These are phyloP conservation scores for Ciconia boyciana DNA, from an alignment of 2,113 vertebrate species.

Conservation along the genomic window DNA sequence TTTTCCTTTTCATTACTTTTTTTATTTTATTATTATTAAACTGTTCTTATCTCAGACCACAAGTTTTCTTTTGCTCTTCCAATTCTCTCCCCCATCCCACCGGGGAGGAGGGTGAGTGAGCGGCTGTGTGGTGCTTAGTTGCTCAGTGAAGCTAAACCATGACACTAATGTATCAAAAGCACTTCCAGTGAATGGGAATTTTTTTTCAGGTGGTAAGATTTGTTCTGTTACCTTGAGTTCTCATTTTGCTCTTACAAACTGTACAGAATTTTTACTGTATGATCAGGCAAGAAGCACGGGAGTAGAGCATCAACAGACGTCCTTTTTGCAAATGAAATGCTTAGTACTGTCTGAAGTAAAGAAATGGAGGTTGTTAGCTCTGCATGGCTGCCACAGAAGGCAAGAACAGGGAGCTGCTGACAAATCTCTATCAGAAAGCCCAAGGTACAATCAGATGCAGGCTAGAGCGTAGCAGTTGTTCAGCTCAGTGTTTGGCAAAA, in stretches of 20 bases:
- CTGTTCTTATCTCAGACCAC: too few species aligned
- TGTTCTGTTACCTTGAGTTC: background rate
- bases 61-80: too few species aligned
- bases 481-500: background rate
- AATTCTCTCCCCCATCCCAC: too few species aligned
- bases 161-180: background rate
- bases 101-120: too few species aligned
- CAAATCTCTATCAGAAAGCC: background rate
- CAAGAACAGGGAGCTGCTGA: background rate
- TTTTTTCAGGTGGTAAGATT: background rate
- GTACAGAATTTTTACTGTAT: background rate
- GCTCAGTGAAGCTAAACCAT: too few species aligned
- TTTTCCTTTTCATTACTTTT: too few species aligned
- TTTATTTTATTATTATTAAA: too few species aligned
- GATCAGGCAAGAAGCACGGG: background rate
- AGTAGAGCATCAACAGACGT: background rate
- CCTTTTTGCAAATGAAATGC: background rate
- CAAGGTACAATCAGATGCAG: background rate
- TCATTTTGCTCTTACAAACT: background rate
- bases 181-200: background rate
- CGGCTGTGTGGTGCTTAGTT: too few species aligned
- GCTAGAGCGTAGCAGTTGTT: background rate
- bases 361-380: background rate
- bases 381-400: background rate
- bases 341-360: background rate